Conservation (phyloP, 2,113 vertebrate species). For the Ranitomeya variabilis region DNA sequence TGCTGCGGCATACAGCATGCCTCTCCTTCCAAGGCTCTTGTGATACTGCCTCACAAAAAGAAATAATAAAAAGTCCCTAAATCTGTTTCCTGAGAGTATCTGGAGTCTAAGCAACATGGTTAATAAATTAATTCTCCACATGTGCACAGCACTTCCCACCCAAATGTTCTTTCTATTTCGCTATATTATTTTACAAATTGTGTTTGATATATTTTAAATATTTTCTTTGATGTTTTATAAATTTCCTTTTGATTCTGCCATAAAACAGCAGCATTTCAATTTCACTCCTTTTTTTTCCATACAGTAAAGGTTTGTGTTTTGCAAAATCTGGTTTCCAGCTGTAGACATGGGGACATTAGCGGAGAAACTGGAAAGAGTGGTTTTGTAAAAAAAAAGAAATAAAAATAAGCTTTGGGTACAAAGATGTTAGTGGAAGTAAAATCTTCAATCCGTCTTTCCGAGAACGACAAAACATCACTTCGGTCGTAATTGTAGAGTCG, state of each 20-base stretch:
- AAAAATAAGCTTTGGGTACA: slow-evolving; percentile 20
- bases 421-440: slow-evolving; percentile 22
- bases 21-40: slow-evolving; percentile 59
- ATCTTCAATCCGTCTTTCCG: neutral
- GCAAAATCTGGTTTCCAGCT: slow-evolving; percentile 68
- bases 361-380: slow-evolving; percentile 51
- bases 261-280: slow-evolving; percentile 67
- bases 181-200: slow-evolving; percentile 72
- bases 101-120: slow-evolving; percentile 13
- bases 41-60: slow-evolving; percentile 51
- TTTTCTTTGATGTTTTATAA: slow-evolving; percentile 75
- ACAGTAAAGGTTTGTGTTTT: slow-evolving; percentile 62
- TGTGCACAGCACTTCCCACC: slow-evolving; percentile 46
- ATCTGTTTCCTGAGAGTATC: slow-evolving; percentile 34
- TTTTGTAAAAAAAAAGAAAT: neutral
- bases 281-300: slow-evolving; percentile 63
- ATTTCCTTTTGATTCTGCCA: slow-evolving; percentile 67
- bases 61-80: neutral
- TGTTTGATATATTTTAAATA: slow-evolving; percentile 76
- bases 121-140: slow-evolving; percentile 55
- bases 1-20: neutral
- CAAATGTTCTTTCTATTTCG: slow-evolving; percentile 46
- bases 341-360: slow-evolving; percentile 66
- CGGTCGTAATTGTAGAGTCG: neutral
- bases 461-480: neutral